A percentile compares a stretch with the other conserved stretches of the same genome.
Evolutionary conservation across 2,113 vertebrate species (phyloP).

Genomic region (Empidonax traillii): DNA sequence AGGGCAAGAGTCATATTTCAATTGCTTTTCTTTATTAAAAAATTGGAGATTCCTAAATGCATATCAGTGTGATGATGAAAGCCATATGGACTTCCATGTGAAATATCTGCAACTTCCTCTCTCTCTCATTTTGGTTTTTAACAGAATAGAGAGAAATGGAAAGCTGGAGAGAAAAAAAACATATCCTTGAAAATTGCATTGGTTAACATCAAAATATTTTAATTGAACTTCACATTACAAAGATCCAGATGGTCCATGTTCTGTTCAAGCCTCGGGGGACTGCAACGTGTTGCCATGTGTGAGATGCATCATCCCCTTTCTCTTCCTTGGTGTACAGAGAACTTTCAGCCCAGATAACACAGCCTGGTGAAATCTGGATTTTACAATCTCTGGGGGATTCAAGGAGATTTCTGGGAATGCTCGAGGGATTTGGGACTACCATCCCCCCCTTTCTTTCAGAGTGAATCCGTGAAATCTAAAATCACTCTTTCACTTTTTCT

Average conservation of each 20-base stretch:
- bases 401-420: neutral
- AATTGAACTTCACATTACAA: conserved; percentile 26
- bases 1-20: neutral
- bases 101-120: neutral
- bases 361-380: neutral
- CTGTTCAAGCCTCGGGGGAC: conserved; percentile 24
- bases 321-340: neutral
- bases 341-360: neutral
- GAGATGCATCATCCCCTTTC: neutral
- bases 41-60: neutral
- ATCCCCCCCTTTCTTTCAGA: neutral
- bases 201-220: conserved; percentile 52
- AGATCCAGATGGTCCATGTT: conserved; percentile 41
- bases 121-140: neutral
- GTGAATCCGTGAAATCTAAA: neutral
- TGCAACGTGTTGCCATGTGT: neutral
- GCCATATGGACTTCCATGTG: neutral
- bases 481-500: neutral
- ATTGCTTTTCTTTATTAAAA: neutral
- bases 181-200: neutral
- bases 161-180: neutral
- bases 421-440: neutral
- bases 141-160: neutral
- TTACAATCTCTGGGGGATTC: neutral
- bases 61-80: neutral